Evolutionary conservation across 2,888 invertebrate genomes (phyloP).

Genomic region (Molorchus minor): DNA sequence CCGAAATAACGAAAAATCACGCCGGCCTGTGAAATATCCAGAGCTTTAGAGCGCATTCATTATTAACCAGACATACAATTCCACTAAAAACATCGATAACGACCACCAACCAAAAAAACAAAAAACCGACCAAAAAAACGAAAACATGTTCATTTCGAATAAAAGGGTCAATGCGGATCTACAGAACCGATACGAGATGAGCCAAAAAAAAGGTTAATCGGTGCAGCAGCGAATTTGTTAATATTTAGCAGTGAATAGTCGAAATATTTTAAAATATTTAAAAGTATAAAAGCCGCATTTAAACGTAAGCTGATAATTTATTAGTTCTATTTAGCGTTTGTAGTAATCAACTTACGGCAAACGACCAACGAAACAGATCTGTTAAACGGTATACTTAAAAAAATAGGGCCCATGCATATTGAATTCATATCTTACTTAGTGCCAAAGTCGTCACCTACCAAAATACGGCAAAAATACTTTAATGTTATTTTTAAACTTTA

Average conservation of each 20-base stretch:
- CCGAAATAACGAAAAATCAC: conserved; percentile 59
- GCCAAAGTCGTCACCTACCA: too few relatives aligned
- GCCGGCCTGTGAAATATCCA: conserved; percentile 59
- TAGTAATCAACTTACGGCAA: too few relatives aligned
- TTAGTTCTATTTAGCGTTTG: too few relatives aligned
- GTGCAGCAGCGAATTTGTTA: not conserved
- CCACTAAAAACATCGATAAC: conserved; percentile 64
- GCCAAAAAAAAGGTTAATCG: conserved; percentile 5
- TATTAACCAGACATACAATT: conserved; percentile 61
- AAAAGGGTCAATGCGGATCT: conserved; percentile 44
- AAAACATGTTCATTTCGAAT: conserved; percentile 45
- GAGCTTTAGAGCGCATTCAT: conserved; percentile 56
- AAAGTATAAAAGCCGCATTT: too few relatives aligned
- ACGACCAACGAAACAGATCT: too few relatives aligned
- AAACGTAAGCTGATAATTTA: too few relatives aligned
- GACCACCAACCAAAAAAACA: conserved; percentile 54
- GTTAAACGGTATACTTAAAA: too few relatives aligned
- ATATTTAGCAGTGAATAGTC: not conserved
- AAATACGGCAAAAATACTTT: too few relatives aligned
- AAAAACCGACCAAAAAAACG: conserved; percentile 45
- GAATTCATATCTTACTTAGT: too few relatives aligned
- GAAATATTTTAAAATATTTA: too few relatives aligned
- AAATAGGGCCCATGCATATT: too few relatives aligned
- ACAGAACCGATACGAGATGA: conserved; percentile 31
- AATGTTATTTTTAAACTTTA: too few relatives aligned